phyloP scores from a whole-genome alignment of 2,113 vertebrate genomes.

The Notothenia coriiceps region DNA sequence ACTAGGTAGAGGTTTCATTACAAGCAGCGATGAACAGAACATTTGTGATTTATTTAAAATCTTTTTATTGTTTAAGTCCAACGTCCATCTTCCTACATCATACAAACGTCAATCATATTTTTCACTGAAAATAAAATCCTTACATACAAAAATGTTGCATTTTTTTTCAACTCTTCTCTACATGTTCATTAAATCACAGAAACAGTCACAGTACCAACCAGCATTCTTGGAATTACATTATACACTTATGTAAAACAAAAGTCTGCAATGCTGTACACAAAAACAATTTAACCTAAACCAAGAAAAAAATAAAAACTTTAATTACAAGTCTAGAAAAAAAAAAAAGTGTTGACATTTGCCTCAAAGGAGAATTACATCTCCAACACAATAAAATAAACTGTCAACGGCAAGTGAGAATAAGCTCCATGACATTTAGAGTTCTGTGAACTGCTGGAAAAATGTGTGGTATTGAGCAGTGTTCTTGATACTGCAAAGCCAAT shows the following conservation, averaged over 20 bases:
- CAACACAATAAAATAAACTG: slow-evolving; percentile 2
- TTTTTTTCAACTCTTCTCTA: slow-evolving; percentile 32
- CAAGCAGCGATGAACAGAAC: background rate
- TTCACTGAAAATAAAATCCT: slow-evolving; percentile 74
- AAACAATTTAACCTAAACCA: slow-evolving; percentile 4
- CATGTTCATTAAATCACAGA: slow-evolving; percentile 39
- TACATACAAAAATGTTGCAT: slow-evolving; percentile 69
- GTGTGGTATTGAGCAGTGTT: slow-evolving; percentile 17
- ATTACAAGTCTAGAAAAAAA: slow-evolving; percentile 23
- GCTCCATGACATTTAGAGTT: background rate
- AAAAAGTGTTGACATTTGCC: background rate
- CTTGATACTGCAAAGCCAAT: slow-evolving; percentile 7
- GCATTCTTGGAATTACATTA: slow-evolving; percentile 55
- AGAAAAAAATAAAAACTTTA: slow-evolving; percentile 1
- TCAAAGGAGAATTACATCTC: background rate
- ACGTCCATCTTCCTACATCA: slow-evolving; percentile 44
- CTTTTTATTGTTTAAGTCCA: slow-evolving; percentile 66
- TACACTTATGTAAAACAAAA: slow-evolving; percentile 47
- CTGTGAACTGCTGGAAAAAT: slow-evolving; percentile 3
- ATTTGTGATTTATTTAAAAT: slow-evolving; percentile 33
- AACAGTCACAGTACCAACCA: slow-evolving; percentile 54
- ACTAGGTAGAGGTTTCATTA: too few relatives aligned
- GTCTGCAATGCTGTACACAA: slow-evolving; percentile 50
- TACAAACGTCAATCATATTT: slow-evolving; percentile 65
- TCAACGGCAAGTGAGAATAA: background rate